A percentile compares a stretch with the other conserved stretches of the same genome.
Evolutionary conservation across 2,888 invertebrate species (phyloP).

Genomic region (Pristionchus arcanus): DNA sequence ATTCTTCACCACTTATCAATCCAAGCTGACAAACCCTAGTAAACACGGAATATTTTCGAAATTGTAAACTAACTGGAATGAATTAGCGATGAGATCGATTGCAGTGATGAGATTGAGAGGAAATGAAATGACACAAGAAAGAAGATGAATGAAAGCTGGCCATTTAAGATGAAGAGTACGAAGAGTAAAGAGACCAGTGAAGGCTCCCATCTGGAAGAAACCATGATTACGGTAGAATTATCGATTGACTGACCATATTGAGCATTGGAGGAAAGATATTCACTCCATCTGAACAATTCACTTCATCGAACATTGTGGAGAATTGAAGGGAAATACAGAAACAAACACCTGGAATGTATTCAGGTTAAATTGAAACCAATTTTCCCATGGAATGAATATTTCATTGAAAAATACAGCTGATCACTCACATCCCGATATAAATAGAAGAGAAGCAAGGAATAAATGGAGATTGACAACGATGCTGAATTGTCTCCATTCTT

Average conservation of each 20-base stretch:
- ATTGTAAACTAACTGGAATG: conserved; percentile 33
- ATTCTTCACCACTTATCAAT: too few relatives aligned
- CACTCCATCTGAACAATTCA: conserved; percentile 61
- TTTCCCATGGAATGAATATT: background rate
- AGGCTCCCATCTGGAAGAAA: conserved; percentile 58
- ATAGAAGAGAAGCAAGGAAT: conserved; percentile 54
- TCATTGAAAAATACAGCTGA: background rate
- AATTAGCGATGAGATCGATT: conserved; percentile 49
- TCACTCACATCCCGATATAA: conserved; percentile 49
- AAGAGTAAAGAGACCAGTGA: conserved; percentile 59
- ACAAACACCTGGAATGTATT: conserved; percentile 53
- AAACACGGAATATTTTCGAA: background rate
- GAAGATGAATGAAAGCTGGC: conserved; percentile 60
- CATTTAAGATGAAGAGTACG: conserved; percentile 59
- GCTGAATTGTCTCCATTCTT: conserved; percentile 46
- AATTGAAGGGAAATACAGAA: conserved; percentile 60
- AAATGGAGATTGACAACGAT: conserved; percentile 53
- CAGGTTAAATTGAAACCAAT: background rate
- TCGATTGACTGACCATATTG: conserved; percentile 57
- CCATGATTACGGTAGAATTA: conserved; percentile 6
- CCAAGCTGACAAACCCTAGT: too few relatives aligned
- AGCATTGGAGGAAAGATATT: conserved; percentile 60
- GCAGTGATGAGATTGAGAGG: conserved; percentile 58
- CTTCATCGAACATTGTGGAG: conserved; percentile 58
- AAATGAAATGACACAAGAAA: conserved; percentile 52